These are phyloP conservation scores for Meloidogyne hapla DNA, from an alignment of 1,140 invertebrate species.

Conservation along the genomic window DNA sequence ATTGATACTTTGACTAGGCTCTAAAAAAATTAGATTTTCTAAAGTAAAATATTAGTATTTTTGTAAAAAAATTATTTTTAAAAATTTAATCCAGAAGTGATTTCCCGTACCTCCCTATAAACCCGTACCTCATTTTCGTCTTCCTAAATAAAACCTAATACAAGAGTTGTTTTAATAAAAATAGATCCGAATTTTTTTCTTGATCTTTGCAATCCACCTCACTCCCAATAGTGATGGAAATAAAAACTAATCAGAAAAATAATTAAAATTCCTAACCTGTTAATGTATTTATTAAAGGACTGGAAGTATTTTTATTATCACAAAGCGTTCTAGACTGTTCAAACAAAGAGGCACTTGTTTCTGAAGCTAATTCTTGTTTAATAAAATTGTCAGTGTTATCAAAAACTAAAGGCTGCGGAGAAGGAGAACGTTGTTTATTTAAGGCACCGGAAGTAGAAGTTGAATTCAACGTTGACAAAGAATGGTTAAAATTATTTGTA, in stretches of 20 bases:
- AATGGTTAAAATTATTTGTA: background rate
- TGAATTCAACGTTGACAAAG: background rate
- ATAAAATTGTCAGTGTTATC: slow-evolving; percentile 2
- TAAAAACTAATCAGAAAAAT: too few species aligned
- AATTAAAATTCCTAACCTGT: background rate
- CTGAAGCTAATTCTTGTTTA: background rate
- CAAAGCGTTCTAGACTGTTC: background rate
- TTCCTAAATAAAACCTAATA: too few species aligned
- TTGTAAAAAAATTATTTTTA: too few species aligned
- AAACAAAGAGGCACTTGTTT: background rate
- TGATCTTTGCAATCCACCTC: too few species aligned
- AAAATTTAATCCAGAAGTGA: too few species aligned
- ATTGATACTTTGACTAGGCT: background rate
- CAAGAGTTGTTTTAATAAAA: too few species aligned
- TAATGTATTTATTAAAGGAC: background rate
- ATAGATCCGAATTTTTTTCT: too few species aligned
- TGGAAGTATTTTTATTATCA: background rate
- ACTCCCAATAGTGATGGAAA: too few species aligned
- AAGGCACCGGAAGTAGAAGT: background rate
- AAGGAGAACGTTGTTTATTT: background rate
- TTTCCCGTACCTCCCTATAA: too few species aligned
- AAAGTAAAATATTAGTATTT: too few species aligned
- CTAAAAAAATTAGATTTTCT: background rate
- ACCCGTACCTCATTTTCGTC: too few species aligned
- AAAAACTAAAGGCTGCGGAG: background rate